A percentile compares a stretch with the other conserved stretches of the same genome.
Evolutionary conservation across 2,888 invertebrate genomes (phyloP).

Genomic region (Odontocolon sp.): DNA sequence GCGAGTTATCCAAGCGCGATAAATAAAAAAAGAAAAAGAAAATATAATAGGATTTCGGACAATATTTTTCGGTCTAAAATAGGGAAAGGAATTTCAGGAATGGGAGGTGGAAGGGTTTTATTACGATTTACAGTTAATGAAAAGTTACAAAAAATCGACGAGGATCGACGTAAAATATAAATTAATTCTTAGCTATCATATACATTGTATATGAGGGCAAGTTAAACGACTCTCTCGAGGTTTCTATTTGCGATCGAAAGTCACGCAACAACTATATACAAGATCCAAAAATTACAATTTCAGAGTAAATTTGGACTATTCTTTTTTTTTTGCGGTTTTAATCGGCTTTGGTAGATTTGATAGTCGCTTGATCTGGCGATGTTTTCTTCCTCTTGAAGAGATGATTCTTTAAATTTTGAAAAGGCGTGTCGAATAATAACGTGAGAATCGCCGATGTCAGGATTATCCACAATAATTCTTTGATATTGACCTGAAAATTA

Average conservation of each 20-base stretch:
- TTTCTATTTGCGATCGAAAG: conserved; percentile 4
- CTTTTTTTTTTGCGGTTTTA: conserved; percentile 50
- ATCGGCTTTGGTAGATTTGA: conserved; percentile 64
- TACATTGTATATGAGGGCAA: conserved; percentile 75
- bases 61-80: background rate
- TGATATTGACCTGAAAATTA: conserved; percentile 83
- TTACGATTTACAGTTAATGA: conserved; percentile 42
- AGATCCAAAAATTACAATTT: conserved; percentile 24
- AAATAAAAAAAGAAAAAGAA: background rate
- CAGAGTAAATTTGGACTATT: conserved; percentile 9
- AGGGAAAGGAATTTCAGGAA: background rate
- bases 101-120: background rate
- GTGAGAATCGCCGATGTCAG: conserved; percentile 83
- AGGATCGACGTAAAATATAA: conserved; percentile 47
- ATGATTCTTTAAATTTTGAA: conserved; percentile 85
- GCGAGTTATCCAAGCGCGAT: background rate
- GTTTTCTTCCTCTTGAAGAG: conserved; percentile 79
- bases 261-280: conserved; percentile 56
- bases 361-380: background rate
- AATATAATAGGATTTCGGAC: conserved; percentile 12
- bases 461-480: conserved; percentile 84
- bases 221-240: conserved; percentile 41
- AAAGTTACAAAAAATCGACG: conserved; percentile 1
- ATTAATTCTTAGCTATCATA: conserved; percentile 71
- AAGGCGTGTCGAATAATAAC: conserved; percentile 86